Evolutionary conservation across 2,797 vertebrate species (phyloP).

Genomic region (Megaceryle alcyon): DNA sequence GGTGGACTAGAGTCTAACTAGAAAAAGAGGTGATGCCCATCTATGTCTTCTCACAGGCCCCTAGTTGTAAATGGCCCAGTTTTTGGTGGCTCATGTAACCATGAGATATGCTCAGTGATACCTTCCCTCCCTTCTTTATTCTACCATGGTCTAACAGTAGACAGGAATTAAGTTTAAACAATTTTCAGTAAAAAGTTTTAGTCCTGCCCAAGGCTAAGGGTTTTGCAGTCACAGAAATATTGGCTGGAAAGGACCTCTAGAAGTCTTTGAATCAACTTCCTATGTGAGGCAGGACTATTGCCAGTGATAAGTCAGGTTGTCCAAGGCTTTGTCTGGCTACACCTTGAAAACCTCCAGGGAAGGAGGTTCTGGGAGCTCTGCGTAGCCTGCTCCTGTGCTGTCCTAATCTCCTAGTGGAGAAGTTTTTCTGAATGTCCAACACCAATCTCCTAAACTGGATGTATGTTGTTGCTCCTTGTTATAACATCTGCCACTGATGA

Average conservation of each 20-base stretch:
- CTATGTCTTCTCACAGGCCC: not conserved
- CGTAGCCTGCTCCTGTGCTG: not conserved
- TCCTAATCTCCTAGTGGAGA: not conserved
- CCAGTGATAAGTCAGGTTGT: not conserved
- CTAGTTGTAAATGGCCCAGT: not conserved
- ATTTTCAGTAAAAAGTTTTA: not conserved
- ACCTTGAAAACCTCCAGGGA: not conserved
- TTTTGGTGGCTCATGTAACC: not conserved
- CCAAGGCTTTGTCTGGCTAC: not conserved
- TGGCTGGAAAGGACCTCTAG: not conserved
- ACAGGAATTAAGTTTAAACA: not conserved
- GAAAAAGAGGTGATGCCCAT: not conserved
- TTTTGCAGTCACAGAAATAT: not conserved
- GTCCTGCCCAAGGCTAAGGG: not conserved
- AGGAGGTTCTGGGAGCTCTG: not conserved
- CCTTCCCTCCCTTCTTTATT: not conserved
- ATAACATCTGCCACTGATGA: not conserved
- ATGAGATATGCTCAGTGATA: not conserved
- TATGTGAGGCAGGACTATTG: accelerated
- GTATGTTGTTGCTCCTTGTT: not conserved
- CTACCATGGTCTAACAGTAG: not conserved
- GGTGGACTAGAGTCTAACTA: not conserved
- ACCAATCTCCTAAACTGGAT: not conserved
- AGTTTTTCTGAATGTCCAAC: not conserved
- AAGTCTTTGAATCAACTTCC: not conserved